Percentiles rank a stretch among this genome's conserved stretches.
These are phyloP conservation scores for Mus musculus DNA, from an alignment of 2,113 vertebrate species.

Conservation along the genomic window GRCm39 chr5:77671001-77671500, in stretches of 20 bases:
- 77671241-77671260: background rate
- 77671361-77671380: conserved; percentile 39
- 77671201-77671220: background rate
- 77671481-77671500: too few species aligned
- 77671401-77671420: background rate
- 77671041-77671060: background rate
- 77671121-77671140: background rate
- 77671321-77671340: background rate
- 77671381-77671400: background rate
- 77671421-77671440: background rate
- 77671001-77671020: background rate
- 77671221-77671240: background rate
- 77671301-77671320: background rate
- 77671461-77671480: background rate
- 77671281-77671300: background rate
- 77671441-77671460: background rate
- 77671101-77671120: too few species aligned
- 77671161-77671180: background rate
- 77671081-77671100: background rate
- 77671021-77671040: background rate
- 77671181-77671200: background rate
- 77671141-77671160: background rate
- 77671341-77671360: background rate
- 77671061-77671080: background rate
- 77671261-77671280: background rate